Percentiles rank a stretch among this genome's conserved stretches.
Conservation (phyloP, 2,797 vertebrate genomes). For the Miichthys miiuy region DNA sequence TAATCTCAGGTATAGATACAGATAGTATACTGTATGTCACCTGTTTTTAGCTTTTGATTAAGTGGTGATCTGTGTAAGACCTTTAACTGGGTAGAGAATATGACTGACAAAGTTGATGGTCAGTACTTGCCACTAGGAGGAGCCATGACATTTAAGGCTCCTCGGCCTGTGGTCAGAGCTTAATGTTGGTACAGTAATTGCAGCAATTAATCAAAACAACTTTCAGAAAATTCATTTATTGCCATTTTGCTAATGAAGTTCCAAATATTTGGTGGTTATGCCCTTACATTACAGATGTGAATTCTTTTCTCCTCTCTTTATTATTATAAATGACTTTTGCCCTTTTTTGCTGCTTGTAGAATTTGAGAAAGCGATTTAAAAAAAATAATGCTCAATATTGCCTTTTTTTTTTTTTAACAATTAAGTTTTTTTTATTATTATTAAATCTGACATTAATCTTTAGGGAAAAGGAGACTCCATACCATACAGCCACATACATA, state of each 20-base stretch:
- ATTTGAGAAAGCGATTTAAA: neutral
- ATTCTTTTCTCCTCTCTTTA: neutral
- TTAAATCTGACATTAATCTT: too few relatives aligned
- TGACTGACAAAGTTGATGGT: neutral
- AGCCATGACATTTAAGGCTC: constrained; percentile 7
- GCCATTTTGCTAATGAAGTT: neutral
- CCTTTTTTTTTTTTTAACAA: too few relatives aligned
- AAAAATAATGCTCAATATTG: neutral
- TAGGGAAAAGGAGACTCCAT: too few relatives aligned
- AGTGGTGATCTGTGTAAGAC: neutral
- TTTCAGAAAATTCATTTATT: neutral
- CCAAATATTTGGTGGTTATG: neutral
- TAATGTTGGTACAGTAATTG: neutral
- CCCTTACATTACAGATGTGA: neutral
- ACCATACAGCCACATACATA: too few relatives aligned
- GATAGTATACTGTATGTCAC: neutral
- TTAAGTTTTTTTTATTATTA: too few relatives aligned
- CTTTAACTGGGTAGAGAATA: neutral
- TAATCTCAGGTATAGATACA: constrained; percentile 93
- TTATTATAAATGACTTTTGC: neutral
- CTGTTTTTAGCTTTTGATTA: neutral
- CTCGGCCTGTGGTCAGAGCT: neutral
- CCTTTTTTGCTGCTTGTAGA: neutral
- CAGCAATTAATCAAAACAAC: neutral
- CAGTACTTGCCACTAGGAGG: constrained; percentile 51